Percentiles rank a stretch among this genome's conserved stretches.
Conservation (phyloP, 2,797 vertebrate species). For the Anisognathus igniventris region DNA sequence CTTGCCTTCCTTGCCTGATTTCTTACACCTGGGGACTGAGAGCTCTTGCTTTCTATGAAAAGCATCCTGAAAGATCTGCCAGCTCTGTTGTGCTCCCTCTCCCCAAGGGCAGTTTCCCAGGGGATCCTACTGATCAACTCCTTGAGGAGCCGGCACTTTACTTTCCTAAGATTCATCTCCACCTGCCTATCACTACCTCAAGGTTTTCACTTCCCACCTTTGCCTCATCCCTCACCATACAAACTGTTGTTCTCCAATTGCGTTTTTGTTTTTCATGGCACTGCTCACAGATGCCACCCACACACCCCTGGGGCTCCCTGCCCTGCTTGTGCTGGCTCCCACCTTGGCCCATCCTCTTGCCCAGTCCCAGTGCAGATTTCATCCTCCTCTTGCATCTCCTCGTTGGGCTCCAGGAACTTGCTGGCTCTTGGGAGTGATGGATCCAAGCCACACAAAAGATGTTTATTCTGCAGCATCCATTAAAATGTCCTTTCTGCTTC, state of each 20-base stretch:
- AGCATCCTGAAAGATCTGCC: neutral
- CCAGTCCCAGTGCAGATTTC: neutral
- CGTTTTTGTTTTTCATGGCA: neutral
- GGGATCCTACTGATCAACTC: neutral
- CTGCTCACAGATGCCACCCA: neutral
- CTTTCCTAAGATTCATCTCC: neutral
- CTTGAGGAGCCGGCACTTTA: neutral
- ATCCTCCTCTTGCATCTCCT: neutral
- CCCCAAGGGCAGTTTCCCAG: neutral
- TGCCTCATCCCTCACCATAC: neutral
- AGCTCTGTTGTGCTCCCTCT: neutral
- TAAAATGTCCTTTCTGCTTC: neutral
- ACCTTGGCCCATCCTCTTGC: neutral
- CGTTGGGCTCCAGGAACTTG: rapidly evolving
- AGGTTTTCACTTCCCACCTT: neutral
- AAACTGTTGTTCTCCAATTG: neutral
- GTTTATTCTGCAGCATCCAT: neutral
- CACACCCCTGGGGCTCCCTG: rapidly evolving
- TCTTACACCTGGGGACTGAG: neutral
- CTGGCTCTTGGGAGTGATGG: neutral
- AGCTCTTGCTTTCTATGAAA: neutral
- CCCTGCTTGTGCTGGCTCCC: neutral
- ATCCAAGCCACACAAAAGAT: neutral
- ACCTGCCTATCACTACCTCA: slow-evolving; percentile 41
- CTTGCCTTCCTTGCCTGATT: neutral